Percentiles rank a stretch among this genome's conserved stretches.
These are phyloP conservation scores for Pleuronectes platessa DNA, from an alignment of 2,113 vertebrate genomes.

Conservation along the genomic window DNA sequence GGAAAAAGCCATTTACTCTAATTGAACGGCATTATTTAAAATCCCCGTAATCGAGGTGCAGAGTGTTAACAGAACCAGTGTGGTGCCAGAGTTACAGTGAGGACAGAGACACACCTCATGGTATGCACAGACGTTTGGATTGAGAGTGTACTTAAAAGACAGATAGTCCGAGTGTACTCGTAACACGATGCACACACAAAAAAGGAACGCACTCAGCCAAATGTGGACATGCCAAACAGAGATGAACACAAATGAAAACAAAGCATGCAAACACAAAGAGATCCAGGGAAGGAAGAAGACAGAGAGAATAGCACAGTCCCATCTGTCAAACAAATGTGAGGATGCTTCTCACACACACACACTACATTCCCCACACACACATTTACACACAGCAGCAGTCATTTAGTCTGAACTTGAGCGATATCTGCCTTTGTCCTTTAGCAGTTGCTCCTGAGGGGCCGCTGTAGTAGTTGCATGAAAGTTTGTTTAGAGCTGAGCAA, in stretches of 20 bases:
- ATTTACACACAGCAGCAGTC: slow-evolving; percentile 37
- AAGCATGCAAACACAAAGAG: slow-evolving; percentile 74
- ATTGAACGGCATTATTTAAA: slow-evolving; percentile 54
- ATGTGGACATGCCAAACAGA: slow-evolving; percentile 74
- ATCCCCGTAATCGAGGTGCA: slow-evolving; percentile 27
- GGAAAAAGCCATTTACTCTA: slow-evolving; percentile 45
- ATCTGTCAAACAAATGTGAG: slow-evolving; percentile 78
- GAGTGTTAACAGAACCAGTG: slow-evolving; percentile 45
- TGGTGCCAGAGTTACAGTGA: slow-evolving; percentile 40
- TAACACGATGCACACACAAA: background rate
- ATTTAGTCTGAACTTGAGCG: slow-evolving; percentile 76
- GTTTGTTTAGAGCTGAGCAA: slow-evolving; percentile 77
- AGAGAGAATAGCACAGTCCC: slow-evolving; percentile 71
- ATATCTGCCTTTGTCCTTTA: slow-evolving; percentile 77
- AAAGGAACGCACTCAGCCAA: slow-evolving; percentile 55
- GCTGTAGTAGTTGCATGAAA: slow-evolving; percentile 73
- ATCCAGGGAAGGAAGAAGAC: slow-evolving; percentile 73
- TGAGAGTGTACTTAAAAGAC: background rate
- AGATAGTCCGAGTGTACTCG: slow-evolving; percentile 7
- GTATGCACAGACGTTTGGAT: slow-evolving; percentile 32
- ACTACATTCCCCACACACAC: slow-evolving; percentile 2
- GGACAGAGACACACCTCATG: slow-evolving; percentile 5
- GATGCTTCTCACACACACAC: slow-evolving; percentile 40
- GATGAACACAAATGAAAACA: slow-evolving; percentile 76
- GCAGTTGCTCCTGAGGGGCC: slow-evolving; percentile 62